These are phyloP conservation scores for Champsocephalus esox DNA, from an alignment of 2,797 vertebrate genomes.

Conservation along the genomic window DNA sequence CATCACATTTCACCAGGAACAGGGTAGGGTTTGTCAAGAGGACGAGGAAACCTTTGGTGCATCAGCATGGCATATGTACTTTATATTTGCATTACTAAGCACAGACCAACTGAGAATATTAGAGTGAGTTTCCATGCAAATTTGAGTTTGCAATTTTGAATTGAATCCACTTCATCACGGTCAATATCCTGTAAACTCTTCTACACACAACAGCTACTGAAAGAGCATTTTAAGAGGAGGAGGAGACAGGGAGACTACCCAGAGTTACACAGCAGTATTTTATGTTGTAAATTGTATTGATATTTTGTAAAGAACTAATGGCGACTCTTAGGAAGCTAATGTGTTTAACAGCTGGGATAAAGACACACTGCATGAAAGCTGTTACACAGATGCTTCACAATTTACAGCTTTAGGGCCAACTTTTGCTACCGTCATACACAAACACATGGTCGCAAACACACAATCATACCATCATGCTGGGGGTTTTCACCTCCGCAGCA, in stretches of 20 bases:
- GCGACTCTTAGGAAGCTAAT: not conserved
- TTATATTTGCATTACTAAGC: slow-evolving; percentile 41
- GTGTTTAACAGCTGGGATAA: slow-evolving; percentile 1
- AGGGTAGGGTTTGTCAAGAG: slow-evolving; percentile 52
- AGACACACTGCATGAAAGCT: not conserved
- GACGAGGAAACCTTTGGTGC: slow-evolving; percentile 41
- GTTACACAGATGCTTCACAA: not conserved
- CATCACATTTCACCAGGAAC: slow-evolving; percentile 68
- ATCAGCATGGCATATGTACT: slow-evolving; percentile 50
- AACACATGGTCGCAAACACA: not conserved
- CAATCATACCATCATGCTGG: not conserved
- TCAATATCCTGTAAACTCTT: slow-evolving; percentile 4
- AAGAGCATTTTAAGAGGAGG: not conserved
- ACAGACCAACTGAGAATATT: slow-evolving; percentile 26
- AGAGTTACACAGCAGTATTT: not conserved
- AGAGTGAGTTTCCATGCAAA: not conserved
- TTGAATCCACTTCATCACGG: slow-evolving; percentile 6
- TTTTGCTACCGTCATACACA: not conserved
- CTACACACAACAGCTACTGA: not conserved
- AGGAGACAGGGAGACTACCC: not conserved
- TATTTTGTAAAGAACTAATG: slow-evolving; percentile 1
- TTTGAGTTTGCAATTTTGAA: slow-evolving; percentile 1
- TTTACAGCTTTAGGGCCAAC: slow-evolving; percentile 2
- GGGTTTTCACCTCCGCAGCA: not conserved
- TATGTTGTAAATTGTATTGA: slow-evolving; percentile 5